A percentile compares a stretch with the other conserved stretches of the same genome.
Evolutionary conservation across 2,888 invertebrate genomes (phyloP).

Genomic region (Chalcosyrphus nemorum): DNA sequence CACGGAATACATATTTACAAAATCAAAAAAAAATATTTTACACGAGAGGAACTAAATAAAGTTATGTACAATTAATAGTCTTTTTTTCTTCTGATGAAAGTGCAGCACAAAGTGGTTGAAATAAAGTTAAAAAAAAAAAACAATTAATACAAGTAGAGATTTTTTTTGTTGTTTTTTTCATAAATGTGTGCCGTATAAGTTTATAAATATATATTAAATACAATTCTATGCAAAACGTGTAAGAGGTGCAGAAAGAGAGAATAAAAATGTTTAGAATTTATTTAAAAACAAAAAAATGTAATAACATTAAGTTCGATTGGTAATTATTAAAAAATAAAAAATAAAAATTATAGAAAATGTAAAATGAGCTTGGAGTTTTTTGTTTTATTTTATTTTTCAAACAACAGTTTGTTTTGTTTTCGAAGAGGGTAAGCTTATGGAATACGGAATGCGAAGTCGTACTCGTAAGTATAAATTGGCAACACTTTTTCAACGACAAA

Average conservation of each 20-base stretch:
- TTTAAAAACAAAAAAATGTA: conserved; percentile 56
- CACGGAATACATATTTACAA: not conserved
- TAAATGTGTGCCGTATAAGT: conserved; percentile 59
- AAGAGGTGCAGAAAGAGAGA: conserved; percentile 27
- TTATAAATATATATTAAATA: conserved; percentile 50
- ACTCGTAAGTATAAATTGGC: too few relatives aligned
- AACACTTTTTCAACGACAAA: too few relatives aligned
- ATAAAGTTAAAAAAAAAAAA: not conserved
- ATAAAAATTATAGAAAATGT: conserved; percentile 44
- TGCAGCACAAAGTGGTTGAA: conserved; percentile 39
- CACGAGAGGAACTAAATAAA: not conserved
- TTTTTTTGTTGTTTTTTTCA: conserved; percentile 9
- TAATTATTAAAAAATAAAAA: conserved; percentile 42
- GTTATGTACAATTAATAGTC: not conserved
- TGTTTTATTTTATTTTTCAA: not conserved
- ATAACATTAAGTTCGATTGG: conserved; percentile 60
- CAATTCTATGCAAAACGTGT: conserved; percentile 55
- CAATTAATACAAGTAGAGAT: not conserved
- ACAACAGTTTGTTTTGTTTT: not conserved
- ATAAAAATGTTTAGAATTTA: conserved; percentile 52
- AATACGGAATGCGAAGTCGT: too few relatives aligned
- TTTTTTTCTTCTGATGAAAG: not conserved
- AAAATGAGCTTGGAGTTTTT: not conserved
- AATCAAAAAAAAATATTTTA: not conserved
- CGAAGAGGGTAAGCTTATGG: not conserved